These are phyloP conservation scores for Delia radicum DNA, from an alignment of 1,140 invertebrate species.

Conservation along the genomic window DNA sequence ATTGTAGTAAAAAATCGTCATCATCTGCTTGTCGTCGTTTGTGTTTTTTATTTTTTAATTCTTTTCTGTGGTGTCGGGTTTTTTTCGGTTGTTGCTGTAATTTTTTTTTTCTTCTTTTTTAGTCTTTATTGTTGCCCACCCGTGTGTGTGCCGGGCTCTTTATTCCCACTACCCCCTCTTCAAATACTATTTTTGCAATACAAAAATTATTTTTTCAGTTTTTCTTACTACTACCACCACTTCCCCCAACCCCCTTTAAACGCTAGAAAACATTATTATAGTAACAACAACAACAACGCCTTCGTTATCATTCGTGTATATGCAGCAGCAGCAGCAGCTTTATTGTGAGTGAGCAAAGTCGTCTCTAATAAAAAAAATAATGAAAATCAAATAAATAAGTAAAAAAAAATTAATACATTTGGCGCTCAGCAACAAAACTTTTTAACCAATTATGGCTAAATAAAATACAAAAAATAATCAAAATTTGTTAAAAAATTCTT, in stretches of 20 bases:
- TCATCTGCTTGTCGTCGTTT: not conserved
- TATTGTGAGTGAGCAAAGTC: not conserved
- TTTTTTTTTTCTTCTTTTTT: not conserved
- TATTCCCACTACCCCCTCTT: not conserved
- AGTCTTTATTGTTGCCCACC: not conserved
- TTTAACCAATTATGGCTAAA: not conserved
- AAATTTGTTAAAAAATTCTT: too few species aligned
- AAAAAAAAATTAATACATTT: not conserved
- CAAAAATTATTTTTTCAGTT: not conserved
- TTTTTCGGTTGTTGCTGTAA: not conserved
- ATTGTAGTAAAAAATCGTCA: not conserved
- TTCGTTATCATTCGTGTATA: constrained; percentile 22
- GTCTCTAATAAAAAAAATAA: constrained; percentile 1
- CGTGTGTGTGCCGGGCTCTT: constrained; percentile 2
- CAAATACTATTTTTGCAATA: not conserved
- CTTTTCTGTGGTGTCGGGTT: not conserved
- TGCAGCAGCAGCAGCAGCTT: constrained; percentile 6
- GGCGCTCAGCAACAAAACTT: constrained; percentile 17
- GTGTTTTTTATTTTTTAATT: too few species aligned
- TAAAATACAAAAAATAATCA: not conserved
- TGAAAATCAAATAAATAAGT: constrained; percentile 6
- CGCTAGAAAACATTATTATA: not conserved
- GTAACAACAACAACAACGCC: constrained; percentile 14
- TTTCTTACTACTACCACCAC: not conserved
- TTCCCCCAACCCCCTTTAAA: constrained; percentile 1